Evolutionary conservation across 2,888 invertebrate genomes (phyloP).

Genomic region (Alviniconcha strummeri): DNA sequence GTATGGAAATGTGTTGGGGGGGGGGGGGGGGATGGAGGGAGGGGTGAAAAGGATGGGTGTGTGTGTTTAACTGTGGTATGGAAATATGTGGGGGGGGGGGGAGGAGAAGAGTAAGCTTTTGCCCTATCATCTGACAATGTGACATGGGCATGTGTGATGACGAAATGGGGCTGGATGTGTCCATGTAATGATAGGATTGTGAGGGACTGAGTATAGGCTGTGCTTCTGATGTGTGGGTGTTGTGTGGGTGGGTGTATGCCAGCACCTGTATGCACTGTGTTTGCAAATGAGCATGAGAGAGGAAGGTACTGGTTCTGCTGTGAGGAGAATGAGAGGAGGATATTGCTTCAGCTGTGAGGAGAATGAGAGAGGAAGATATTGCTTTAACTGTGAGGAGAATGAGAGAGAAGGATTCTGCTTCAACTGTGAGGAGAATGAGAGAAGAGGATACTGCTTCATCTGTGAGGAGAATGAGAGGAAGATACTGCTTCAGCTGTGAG

Average conservation of each 20-base stretch:
- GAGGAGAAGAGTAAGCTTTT: too few species aligned
- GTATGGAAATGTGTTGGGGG: neutral
- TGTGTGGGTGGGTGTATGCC: neutral
- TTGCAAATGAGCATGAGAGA: too few species aligned
- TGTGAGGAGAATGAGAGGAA: too few species aligned
- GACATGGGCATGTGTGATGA: neutral
- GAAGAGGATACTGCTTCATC: too few species aligned
- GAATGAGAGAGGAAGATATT: neutral
- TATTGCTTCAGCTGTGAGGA: neutral
- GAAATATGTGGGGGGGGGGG: neutral
- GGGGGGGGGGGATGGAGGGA: too few species aligned
- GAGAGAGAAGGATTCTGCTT: neutral
- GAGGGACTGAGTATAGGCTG: neutral
- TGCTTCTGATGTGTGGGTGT: neutral
- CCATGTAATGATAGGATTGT: neutral
- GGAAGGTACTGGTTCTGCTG: neutral
- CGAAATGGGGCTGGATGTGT: neutral
- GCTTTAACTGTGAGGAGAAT: neutral
- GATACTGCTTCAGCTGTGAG: too few species aligned
- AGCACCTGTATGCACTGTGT: neutral
- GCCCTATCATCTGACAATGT: too few species aligned
- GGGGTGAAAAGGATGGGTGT: too few species aligned
- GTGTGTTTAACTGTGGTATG: neutral
- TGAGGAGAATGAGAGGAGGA: neutral
- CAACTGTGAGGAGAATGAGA: too few species aligned